phyloP scores from a whole-genome alignment of 2,888 invertebrate species.

The Hermodice carunculata region DNA sequence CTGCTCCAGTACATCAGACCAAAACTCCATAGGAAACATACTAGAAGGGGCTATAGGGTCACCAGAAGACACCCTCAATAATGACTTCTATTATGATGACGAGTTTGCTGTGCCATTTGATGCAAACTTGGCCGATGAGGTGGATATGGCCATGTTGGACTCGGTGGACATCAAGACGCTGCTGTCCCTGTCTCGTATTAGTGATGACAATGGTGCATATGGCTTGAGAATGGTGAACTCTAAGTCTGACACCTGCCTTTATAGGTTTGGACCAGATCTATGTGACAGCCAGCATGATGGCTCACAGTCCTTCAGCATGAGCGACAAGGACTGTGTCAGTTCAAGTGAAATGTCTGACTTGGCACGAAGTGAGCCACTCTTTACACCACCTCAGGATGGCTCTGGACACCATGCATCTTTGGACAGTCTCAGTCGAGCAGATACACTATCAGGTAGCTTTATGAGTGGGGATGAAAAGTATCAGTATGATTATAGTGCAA shows the following conservation, averaged over 20 bases:
- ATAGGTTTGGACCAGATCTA: constrained; percentile 20
- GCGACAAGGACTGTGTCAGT: constrained; percentile 28
- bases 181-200: constrained; percentile 5
- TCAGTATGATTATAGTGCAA: constrained; percentile 32
- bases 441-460: constrained; percentile 3
- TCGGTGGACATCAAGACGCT: constrained; percentile 19
- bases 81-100: constrained; percentile 68
- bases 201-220: constrained; percentile 9
- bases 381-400: constrained; percentile 24
- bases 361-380: constrained; percentile 30
- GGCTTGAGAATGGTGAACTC: constrained; percentile 22
- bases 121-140: constrained; percentile 35
- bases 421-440: constrained; percentile 18
- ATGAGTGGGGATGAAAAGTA: constrained; percentile 13
- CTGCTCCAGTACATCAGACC: constrained; percentile 10
- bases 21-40: not conserved
- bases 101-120: constrained; percentile 59
- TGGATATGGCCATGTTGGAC: constrained; percentile 18
- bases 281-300: constrained; percentile 5
- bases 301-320: constrained; percentile 18
- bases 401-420: not conserved
- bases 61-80: constrained; percentile 59
- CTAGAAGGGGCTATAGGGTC: constrained; percentile 20
- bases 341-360: constrained; percentile 36
- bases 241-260: constrained; percentile 42